Evolutionary conservation across 2,888 invertebrate genomes (phyloP).

Genomic region (Cyclophora punctaria): DNA sequence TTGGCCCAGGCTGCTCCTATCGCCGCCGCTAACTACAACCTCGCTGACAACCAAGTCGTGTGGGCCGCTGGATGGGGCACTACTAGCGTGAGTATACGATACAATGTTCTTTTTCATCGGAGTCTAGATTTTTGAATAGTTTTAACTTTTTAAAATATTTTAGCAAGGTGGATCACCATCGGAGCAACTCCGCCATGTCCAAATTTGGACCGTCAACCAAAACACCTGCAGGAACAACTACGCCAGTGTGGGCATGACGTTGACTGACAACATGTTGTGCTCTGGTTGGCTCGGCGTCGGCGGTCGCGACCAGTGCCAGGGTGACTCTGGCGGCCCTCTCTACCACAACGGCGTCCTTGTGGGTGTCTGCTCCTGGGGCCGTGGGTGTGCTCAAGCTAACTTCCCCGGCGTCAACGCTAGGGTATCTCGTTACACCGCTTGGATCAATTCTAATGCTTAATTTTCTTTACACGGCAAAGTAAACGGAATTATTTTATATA

Average conservation of each 20-base stretch:
- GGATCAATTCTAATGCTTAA: slow-evolving; percentile 39
- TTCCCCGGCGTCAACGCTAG: slow-evolving; percentile 39
- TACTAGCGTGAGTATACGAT: slow-evolving; percentile 27
- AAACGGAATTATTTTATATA: too few species aligned
- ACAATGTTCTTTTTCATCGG: too few species aligned
- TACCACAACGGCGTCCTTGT: slow-evolving; percentile 39
- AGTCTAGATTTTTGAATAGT: neutral
- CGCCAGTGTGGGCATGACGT: slow-evolving; percentile 2
- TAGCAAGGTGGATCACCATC: slow-evolving; percentile 5
- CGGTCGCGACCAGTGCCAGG: slow-evolving; percentile 51
- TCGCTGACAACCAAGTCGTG: slow-evolving; percentile 36
- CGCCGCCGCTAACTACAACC: slow-evolving; percentile 31
- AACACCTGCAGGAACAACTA: slow-evolving; percentile 22
- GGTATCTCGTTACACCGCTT: slow-evolving; percentile 34
- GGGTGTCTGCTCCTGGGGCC: slow-evolving; percentile 37
- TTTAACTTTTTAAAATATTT: slow-evolving; percentile 1
- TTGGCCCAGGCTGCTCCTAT: slow-evolving; percentile 27
- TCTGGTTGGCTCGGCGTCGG: slow-evolving; percentile 45
- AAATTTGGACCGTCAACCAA: slow-evolving; percentile 30
- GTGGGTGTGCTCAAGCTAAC: slow-evolving; percentile 22
- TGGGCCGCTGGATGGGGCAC: slow-evolving; percentile 60
- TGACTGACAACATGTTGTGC: slow-evolving; percentile 36
- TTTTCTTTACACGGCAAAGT: too few species aligned
- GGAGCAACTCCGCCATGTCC: slow-evolving; percentile 30
- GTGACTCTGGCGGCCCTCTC: slow-evolving; percentile 50